These are phyloP conservation scores for Carcina quercana DNA, from an alignment of 2,888 invertebrate species.

Conservation along the genomic window DNA sequence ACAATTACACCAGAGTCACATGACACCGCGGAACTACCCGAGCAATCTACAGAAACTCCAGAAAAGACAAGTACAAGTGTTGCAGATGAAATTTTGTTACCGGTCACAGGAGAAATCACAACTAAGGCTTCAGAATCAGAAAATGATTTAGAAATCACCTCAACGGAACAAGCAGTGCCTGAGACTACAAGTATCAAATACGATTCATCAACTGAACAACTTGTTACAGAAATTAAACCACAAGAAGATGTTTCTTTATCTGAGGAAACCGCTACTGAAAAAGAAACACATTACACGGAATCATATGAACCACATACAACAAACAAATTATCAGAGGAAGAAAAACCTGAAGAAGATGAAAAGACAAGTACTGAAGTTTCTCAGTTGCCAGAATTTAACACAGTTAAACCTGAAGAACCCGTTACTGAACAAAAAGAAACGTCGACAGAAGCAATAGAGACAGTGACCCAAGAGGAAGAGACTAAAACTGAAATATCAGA, in stretches of 20 bases:
- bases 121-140: too few relatives aligned
- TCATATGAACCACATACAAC: neutral
- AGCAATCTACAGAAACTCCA: neutral
- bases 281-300: neutral
- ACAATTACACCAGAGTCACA: too few relatives aligned
- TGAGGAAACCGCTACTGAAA: neutral
- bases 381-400: neutral
- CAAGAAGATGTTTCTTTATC: neutral
- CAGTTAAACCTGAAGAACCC: neutral
- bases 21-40: neutral
- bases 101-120: too few relatives aligned
- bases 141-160: too few relatives aligned
- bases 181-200: too few relatives aligned
- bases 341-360: constrained; percentile 4
- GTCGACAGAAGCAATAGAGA: constrained; percentile 9
- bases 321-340: constrained; percentile 12
- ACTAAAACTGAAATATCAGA: constrained; percentile 4
- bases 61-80: too few relatives aligned
- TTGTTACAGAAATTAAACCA: too few relatives aligned
- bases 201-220: too few relatives aligned
- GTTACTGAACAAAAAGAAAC: constrained; percentile 1
- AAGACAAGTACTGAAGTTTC: constrained; percentile 6
- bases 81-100: too few relatives aligned
- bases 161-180: too few relatives aligned
- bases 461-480: neutral